Evolutionary conservation across 2,888 invertebrate species (phyloP).

Genomic region (Eristalinus sepulchralis): DNA sequence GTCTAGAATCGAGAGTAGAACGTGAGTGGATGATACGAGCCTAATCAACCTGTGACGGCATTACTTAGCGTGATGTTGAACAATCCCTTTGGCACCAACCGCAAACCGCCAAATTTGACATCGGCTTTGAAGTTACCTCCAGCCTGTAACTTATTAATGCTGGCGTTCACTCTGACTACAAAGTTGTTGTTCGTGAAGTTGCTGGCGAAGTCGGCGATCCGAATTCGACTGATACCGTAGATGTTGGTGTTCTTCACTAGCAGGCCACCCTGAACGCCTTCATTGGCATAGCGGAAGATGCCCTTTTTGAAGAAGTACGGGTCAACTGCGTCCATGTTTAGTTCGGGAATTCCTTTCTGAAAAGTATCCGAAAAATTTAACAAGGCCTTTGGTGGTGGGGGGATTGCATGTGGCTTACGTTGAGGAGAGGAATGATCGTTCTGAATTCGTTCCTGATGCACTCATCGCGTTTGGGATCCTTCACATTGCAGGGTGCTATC

Average conservation of each 20-base stretch:
- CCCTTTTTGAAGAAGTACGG: slow-evolving; percentile 78
- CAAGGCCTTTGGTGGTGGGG: neutral
- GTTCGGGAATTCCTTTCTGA: slow-evolving; percentile 75
- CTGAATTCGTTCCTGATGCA: slow-evolving; percentile 83
- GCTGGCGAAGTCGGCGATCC: slow-evolving; percentile 83
- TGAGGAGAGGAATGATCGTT: slow-evolving; percentile 80
- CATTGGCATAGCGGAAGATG: slow-evolving; percentile 78
- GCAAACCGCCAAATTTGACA: slow-evolving; percentile 84
- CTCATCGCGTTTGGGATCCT: slow-evolving; percentile 83
- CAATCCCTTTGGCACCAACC: slow-evolving; percentile 84
- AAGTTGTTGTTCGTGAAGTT: slow-evolving; percentile 83
- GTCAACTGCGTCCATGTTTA: slow-evolving; percentile 76
- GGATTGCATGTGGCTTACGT: slow-evolving; percentile 72
- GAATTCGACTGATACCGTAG: slow-evolving; percentile 82
- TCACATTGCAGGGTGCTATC: slow-evolving; percentile 82
- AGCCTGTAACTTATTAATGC: slow-evolving; percentile 82
- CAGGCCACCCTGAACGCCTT: slow-evolving; percentile 78
- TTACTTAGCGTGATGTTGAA: slow-evolving; percentile 85
- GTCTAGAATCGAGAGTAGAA: slow-evolving; percentile 71
- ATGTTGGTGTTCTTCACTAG: slow-evolving; percentile 81
- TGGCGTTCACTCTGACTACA: slow-evolving; percentile 84
- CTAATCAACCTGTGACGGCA: slow-evolving; percentile 52
- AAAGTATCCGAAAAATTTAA: neutral
- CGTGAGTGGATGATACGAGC: neutral
- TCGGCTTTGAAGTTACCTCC: slow-evolving; percentile 85